Base-by-base conservation (phyloP, 1,140 invertebrate genomes). In the Drosophila asahinai region DNA sequence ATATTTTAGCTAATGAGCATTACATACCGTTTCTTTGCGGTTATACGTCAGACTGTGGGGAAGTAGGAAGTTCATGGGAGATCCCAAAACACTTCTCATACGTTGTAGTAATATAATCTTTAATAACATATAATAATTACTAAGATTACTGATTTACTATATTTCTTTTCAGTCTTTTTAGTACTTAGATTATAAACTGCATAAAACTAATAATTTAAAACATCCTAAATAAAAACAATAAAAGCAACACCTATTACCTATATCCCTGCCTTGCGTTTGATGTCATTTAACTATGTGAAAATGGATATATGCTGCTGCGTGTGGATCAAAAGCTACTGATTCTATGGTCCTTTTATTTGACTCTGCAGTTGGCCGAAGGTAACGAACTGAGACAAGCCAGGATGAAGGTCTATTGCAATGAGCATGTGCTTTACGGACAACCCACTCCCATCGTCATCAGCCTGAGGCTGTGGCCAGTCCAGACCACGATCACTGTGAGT, bases 1-100 rank as follows among this genome's bases (percentile, higher is more conserved):
- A 17, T 7, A 52, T 19, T n/a, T 8, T 11, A 84, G 82, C 25
- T 84, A 33, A 81, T 84, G 38, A 33, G n/a, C 14, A 84, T 81
- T 1, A 86, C 82, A 3, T 86, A 81, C 47, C 57, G 68, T 1
- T 65, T 77, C 40, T 73, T 66, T 57, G 55, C 81, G 2, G 49
- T 84, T 9, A 47, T 80, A 6, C 65, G 72, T 8, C 57, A 61
- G 48, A 73, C 4, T 67, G 25, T 81, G n/a, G 77, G 4, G 8
- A 67, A 77, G 12, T 27, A 74, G 12, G 1, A 0, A 3, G 15
- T 5, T 36, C 1, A 8, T 8, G n/a, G 11, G 5, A 49, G 2
- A n/a, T 7, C 30, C 7, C 8, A 9, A 9, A 33, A 9, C 8
- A 33, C 30, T 33, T 33, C 1, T 33, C 30, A 8, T 33, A 9